phyloP scores from a whole-genome alignment of 2,113 vertebrate species.

The Zosterops lateralis region DNA sequence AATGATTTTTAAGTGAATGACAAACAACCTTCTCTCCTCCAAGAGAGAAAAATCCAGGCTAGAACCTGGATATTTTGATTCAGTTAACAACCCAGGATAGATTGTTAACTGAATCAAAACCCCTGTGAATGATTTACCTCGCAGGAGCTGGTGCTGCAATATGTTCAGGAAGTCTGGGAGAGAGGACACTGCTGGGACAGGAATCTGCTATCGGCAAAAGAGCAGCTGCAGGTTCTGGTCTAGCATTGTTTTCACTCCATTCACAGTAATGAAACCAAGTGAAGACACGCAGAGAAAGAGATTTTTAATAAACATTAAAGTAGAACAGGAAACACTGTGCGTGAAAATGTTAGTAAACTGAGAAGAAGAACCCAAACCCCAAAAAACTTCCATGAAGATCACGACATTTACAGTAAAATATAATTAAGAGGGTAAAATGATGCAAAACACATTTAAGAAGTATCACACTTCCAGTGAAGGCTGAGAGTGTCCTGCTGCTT shows the following conservation, averaged over 20 bases:
- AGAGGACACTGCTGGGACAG: not conserved
- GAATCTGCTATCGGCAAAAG: not conserved
- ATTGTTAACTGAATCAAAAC: rapidly evolving
- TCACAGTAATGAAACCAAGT: not conserved
- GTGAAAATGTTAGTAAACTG: not conserved
- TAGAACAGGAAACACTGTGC: not conserved
- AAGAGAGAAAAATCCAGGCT: not conserved
- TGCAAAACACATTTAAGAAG: not conserved
- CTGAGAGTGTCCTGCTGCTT: not conserved
- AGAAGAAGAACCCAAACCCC: not conserved
- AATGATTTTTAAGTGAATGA: not conserved
- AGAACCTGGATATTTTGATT: not conserved
- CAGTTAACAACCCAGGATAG: not conserved
- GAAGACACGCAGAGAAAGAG: not conserved
- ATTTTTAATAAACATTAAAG: not conserved
- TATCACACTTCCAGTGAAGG: not conserved
- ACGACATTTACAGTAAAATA: not conserved
- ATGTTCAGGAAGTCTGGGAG: not conserved
- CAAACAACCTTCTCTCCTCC: not conserved
- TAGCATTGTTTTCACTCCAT: conserved; percentile 12
- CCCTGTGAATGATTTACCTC: conserved; percentile 51
- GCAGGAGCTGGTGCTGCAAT: not conserved
- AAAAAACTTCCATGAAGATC: not conserved
- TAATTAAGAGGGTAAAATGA: not conserved
- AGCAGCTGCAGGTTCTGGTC: not conserved